Conservation (phyloP, 2,888 invertebrate species). For the Adineta ricciae region DNA sequence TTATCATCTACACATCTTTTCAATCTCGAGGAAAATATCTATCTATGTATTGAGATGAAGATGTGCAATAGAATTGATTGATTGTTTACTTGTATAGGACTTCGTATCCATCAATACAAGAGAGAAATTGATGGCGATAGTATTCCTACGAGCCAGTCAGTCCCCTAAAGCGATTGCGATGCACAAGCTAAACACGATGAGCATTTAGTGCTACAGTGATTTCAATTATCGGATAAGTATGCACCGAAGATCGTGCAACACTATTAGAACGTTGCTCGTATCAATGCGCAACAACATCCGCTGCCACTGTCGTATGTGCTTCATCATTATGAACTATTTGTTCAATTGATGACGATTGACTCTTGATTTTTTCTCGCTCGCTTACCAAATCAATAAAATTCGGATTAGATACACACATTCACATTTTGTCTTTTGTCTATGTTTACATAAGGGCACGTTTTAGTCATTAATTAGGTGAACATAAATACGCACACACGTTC, state of each 20-base stretch:
- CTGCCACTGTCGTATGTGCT: background rate
- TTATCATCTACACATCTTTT: background rate
- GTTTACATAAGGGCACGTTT: constrained; percentile 4
- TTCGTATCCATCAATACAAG: background rate
- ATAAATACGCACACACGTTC: background rate
- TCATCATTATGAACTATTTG: background rate
- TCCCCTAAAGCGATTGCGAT: background rate
- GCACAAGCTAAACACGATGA: background rate
- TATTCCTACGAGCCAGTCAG: background rate
- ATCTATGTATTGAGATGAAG: background rate
- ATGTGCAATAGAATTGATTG: background rate
- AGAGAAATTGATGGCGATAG: background rate
- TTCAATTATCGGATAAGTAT: constrained; percentile 13
- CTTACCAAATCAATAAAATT: background rate
- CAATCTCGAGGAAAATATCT: background rate
- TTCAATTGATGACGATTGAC: background rate
- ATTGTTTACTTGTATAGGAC: background rate
- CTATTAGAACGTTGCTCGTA: background rate
- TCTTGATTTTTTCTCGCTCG: background rate
- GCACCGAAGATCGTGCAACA: background rate
- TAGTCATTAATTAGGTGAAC: background rate
- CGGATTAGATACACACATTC: constrained; percentile 4
- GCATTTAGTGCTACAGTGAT: constrained; percentile 1
- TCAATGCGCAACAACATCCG: background rate
- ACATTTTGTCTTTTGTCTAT: background rate